Conservation (phyloP, 2,888 invertebrate genomes). For the Habrosyne pyritoides region DNA sequence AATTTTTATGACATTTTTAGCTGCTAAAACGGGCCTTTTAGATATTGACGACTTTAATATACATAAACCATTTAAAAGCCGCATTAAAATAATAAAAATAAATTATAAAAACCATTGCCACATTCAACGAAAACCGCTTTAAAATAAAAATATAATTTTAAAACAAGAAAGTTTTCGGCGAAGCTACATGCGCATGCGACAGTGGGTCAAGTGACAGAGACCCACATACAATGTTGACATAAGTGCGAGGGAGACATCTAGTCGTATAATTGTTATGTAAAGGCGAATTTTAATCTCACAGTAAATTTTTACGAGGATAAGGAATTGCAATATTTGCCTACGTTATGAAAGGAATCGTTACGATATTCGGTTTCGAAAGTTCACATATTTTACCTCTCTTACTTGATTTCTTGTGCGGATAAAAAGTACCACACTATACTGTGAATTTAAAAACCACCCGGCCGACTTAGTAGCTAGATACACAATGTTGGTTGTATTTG, state of each 20-base stretch:
- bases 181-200: constrained; percentile 12
- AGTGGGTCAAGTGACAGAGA: constrained; percentile 36
- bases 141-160: background rate
- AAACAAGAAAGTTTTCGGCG: constrained; percentile 33
- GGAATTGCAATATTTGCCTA: constrained; percentile 4
- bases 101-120: no score
- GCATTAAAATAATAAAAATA: no score
- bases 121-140: background rate
- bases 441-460: no score
- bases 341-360: constrained; percentile 3
- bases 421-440: no score
- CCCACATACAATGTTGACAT: constrained; percentile 13
- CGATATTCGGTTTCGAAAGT: constrained; percentile 9
- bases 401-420: background rate
- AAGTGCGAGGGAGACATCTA: constrained; percentile 22
- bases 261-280: constrained; percentile 34
- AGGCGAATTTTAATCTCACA: constrained; percentile 32
- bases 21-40: no score
- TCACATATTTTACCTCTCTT: background rate
- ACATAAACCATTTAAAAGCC: no score
- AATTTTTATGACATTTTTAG: no score
- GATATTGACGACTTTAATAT: no score
- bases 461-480: no score
- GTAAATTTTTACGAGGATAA: constrained; percentile 20
- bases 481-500: no score